Base-by-base conservation (phyloP, 2,797 vertebrate species). In the Leptatherina wallacei region DNA sequence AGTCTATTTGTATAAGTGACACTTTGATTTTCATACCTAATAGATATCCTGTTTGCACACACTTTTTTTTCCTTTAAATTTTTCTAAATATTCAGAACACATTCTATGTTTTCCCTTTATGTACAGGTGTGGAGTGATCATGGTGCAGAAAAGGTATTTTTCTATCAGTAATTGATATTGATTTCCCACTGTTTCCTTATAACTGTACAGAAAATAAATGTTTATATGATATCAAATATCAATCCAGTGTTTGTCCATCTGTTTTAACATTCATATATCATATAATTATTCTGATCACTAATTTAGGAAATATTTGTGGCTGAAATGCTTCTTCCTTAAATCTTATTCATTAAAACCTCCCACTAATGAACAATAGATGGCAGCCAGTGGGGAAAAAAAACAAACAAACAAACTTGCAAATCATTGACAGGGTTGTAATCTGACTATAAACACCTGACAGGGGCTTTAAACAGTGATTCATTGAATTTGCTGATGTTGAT, bases 81-180 rank as follows among this genome's bases (percentile, higher is more conserved):
- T 83, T 69, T 68, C 52, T 71, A 79, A 77, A 74, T 54, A 44
- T 51, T 71, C 82, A 79, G 67, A 24, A 71, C 55, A 70, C 59
- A 64, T 44, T 38, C 20, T 61, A 65, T 52, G 71, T 67, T 36
- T 83, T 87, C 38, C 63, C 40, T 73, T 38, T 84, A 71, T 73
- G 72, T 90, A 65, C 5, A 69, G 67, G 57, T 87, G 83, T 77
- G 51, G 64, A 79, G 77, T 88, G 72, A 85, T 71, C 62, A 82
- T 77, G 80, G 84, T 91, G 86, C 87, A 77, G 77, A 77, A 91
- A 81, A 92, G 29, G 80, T 93, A 93, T 93, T 93, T 93, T 93
- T 93, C 70, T 93, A 93, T 84, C 59, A 66, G 65, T 81, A 68
- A 79, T 29, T 75, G 51, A 83, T 77, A 40, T 62, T 63, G 68